A percentile compares a stretch with the other conserved stretches of the same genome.
These are phyloP conservation scores for Cotesia vestalis DNA, from an alignment of 1,140 invertebrate genomes.

Conservation along the genomic window DNA sequence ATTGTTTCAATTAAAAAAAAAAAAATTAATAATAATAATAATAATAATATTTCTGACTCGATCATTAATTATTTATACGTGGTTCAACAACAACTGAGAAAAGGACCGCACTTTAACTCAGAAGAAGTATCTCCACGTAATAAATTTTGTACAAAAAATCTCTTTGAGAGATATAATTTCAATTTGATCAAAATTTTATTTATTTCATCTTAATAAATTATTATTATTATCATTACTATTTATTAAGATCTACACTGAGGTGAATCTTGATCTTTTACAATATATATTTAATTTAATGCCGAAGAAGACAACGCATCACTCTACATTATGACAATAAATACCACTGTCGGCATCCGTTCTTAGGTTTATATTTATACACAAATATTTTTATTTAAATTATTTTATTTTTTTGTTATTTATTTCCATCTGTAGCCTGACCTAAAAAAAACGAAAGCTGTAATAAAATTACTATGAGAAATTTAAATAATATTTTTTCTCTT, in stretches of 20 bases:
- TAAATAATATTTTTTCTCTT: not conserved
- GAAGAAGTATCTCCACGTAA: conserved; percentile 55
- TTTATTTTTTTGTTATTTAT: conserved; percentile 44
- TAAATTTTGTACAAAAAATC: not conserved
- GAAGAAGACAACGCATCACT: conserved; percentile 1
- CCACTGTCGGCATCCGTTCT: conserved; percentile 8
- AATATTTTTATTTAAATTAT: conserved; percentile 31
- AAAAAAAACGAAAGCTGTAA: conserved; percentile 61
- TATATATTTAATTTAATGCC: not conserved
- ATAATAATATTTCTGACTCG: not conserved
- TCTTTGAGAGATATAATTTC: not conserved
- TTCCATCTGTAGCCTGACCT: conserved; percentile 51
- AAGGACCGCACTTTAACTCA: conserved; percentile 63
- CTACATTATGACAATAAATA: not conserved
- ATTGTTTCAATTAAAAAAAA: not conserved
- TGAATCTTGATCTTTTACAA: not conserved
- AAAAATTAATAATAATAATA: not conserved
- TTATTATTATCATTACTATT: not conserved
- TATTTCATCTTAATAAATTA: not conserved
- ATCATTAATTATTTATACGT: conserved; percentile 36
- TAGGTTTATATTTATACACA: conserved; percentile 30
- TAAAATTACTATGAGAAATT: conserved; percentile 1
- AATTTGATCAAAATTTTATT: not conserved
- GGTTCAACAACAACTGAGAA: conserved; percentile 61
- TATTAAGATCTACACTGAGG: not conserved